Base-by-base conservation (phyloP, 2,888 invertebrate genomes). In the Ennomos erosarius region DNA sequence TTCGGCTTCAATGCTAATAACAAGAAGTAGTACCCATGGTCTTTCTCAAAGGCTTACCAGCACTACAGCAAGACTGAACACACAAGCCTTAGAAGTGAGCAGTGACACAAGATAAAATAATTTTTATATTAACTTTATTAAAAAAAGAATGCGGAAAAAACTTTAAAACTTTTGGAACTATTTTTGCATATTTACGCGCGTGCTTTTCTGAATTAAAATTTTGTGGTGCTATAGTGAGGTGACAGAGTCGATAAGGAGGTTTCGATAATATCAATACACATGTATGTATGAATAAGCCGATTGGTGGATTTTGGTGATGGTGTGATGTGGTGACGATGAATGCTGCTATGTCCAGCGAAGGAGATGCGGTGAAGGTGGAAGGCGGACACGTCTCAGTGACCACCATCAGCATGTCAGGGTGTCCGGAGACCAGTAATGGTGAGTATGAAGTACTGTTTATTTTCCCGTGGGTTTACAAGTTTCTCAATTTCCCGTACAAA, bases 331-430 rank as follows among this genome's bases (percentile, higher is more conserved):
- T 64, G 75, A 78, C 74, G 78, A 82, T 81, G 79, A 85, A 73
- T 68, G 71, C 73, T 73, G 82, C 79, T 74, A 91, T 90, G 83
- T 82, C 87, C 75, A 88, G 82, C 71, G 93, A 92, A 67, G 87
- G 88, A 50, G 92, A 92, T 65, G 76, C 92, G 65, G 88, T 92
- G 67, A 90, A 89, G 79, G 87, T 90, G 73, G 93, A 91, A 82
- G 86, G 92, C 69, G 87, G 89, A 76, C 80, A 97, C 92, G 95
- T 97, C 59, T 96, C 96, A 61, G 96, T 97, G 78, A 97, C 96
- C 70, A 96, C 96, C 71, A 96, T 97, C 88, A 96, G 96, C 82
- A 94, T 95, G 84, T 92, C 93, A 44, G 93, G 94, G 55, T 60
- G 59, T 52, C 85, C 92, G 59, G 93, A 94, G 72, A 93, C 93